Evolutionary conservation across 2,797 vertebrate genomes (phyloP).

Genomic region (Enteromius anoplus): DNA sequence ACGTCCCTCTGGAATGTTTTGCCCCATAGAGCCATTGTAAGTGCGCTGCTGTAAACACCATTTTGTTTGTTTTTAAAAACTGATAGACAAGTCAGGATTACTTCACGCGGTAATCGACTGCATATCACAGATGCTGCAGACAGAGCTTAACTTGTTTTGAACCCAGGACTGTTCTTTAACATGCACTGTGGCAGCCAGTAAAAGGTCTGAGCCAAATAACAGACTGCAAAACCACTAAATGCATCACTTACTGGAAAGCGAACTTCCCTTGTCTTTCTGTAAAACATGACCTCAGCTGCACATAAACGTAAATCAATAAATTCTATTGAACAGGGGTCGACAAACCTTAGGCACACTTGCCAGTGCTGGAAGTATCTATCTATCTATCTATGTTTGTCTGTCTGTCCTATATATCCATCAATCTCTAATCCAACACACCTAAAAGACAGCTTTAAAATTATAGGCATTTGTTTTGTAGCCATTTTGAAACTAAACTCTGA

Average conservation of each 20-base stretch:
- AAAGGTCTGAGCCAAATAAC: constrained; percentile 21
- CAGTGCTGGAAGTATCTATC: background rate
- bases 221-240: constrained; percentile 25
- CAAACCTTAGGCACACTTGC: background rate
- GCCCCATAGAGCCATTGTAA: background rate
- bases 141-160: constrained; percentile 10
- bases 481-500: background rate
- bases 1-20: too few species aligned
- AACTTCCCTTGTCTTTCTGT: constrained; percentile 31
- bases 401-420: background rate
- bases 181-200: background rate
- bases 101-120: background rate
- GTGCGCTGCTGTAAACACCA: background rate
- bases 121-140: constrained; percentile 5
- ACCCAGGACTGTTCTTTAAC: constrained; percentile 17
- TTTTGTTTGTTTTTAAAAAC: constrained; percentile 9
- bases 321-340: background rate
- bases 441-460: background rate
- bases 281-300: constrained; percentile 31
- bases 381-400: background rate
- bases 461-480: background rate
- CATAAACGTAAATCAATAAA: constrained; percentile 5
- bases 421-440: background rate
- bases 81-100: background rate
- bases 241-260: constrained; percentile 31